Evolutionary conservation across 2,888 invertebrate species (phyloP).

Genomic region (Eupithecia tripunctaria): DNA sequence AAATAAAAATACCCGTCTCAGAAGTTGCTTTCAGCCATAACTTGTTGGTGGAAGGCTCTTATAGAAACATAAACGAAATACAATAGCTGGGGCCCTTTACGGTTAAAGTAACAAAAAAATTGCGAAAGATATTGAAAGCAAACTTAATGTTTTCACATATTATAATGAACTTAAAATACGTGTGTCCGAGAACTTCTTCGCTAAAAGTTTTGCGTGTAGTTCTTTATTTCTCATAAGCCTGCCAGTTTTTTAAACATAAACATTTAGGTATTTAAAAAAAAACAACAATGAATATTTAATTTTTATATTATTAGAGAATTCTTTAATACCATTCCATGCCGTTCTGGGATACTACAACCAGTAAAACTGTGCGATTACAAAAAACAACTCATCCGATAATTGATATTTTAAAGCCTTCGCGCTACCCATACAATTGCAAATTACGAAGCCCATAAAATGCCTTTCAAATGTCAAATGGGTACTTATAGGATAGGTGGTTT

Average conservation of each 20-base stretch:
- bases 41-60: conserved; percentile 66
- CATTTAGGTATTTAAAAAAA: not conserved
- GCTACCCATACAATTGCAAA: no score
- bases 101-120: conserved; percentile 55
- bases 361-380: not conserved
- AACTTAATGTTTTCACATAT: conserved; percentile 42
- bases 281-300: not conserved
- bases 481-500: no score
- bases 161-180: conserved; percentile 21
- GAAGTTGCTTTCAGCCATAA: conserved; percentile 61
- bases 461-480: no score
- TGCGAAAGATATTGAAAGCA: conserved; percentile 44
- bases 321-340: not conserved
- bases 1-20: conserved; percentile 61
- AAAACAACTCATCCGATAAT: no score
- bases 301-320: not conserved
- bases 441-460: no score
- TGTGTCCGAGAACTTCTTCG: not conserved
- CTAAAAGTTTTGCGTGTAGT: not conserved
- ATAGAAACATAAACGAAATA: conserved; percentile 64
- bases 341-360: not conserved
- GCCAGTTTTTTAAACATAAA: not conserved
- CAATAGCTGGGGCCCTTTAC: conserved; percentile 58
- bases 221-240: not conserved
- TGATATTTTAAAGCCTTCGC: no score